These are phyloP conservation scores for Troilus luridus DNA, from an alignment of 2,888 invertebrate species.

Conservation along the genomic window DNA sequence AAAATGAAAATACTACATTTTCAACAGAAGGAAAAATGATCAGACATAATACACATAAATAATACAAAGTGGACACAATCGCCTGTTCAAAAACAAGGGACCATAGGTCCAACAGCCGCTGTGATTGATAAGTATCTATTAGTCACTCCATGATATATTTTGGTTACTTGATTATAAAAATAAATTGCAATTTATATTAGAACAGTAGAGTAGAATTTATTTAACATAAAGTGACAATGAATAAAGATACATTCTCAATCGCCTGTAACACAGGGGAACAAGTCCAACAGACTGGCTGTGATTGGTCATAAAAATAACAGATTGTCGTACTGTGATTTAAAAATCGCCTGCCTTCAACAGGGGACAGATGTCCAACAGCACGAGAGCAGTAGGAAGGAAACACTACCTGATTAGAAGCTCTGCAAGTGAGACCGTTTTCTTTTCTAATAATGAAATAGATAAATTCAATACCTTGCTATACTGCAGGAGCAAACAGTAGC, in stretches of 20 bases:
- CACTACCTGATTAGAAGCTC: constrained; percentile 57
- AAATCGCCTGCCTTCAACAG: constrained; percentile 55
- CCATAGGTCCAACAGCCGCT: constrained; percentile 64
- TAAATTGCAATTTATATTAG: neutral
- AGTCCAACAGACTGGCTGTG: constrained; percentile 61
- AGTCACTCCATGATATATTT: constrained; percentile 44
- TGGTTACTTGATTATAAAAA: neutral
- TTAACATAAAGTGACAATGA: constrained; percentile 39
- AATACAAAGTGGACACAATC: constrained; percentile 60
- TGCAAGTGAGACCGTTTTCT: constrained; percentile 32
- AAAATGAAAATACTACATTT: constrained; percentile 49
- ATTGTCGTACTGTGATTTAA: constrained; percentile 55
- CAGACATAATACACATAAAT: constrained; percentile 34
- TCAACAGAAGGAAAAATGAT: constrained; percentile 49
- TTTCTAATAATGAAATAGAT: constrained; percentile 40
- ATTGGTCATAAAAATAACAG: constrained; percentile 55
- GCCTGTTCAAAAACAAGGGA: constrained; percentile 64
- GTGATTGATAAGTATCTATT: constrained; percentile 61
- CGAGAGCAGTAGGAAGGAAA: constrained; percentile 30
- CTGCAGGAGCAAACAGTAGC: constrained; percentile 49
- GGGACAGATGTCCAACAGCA: constrained; percentile 59
- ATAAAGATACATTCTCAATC: constrained; percentile 51
- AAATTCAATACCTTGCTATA: constrained; percentile 52
- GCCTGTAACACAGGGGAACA: constrained; percentile 58
- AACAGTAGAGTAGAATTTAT: neutral